Conservation (phyloP, 2,888 invertebrate genomes). For the Alsophila aescularia region DNA sequence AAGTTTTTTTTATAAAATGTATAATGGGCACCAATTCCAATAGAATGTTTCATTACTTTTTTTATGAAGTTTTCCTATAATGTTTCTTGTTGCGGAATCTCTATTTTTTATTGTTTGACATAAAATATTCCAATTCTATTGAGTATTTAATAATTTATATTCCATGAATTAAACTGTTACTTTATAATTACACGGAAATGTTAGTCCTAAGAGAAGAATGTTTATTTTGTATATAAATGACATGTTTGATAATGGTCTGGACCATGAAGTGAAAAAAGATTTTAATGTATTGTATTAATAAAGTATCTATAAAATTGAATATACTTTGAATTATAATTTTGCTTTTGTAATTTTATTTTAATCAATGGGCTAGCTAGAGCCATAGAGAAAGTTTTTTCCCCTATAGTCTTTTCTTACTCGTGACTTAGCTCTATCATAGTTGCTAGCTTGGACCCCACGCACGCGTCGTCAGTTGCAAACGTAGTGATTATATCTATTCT, state of each 20-base stretch:
- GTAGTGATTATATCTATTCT: no score
- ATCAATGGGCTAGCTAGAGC: no score
- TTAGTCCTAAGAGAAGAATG: slow-evolving; percentile 3
- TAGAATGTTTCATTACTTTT: background rate
- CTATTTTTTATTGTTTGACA: slow-evolving; percentile 3
- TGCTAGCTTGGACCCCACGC: no score
- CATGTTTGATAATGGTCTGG: background rate
- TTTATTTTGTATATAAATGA: slow-evolving; percentile 14
- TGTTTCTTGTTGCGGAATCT: slow-evolving; percentile 8
- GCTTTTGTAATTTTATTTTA: no score
- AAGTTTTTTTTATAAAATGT: background rate
- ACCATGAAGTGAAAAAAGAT: slow-evolving; percentile 12
- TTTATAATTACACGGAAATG: slow-evolving; percentile 2
- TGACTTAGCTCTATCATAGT: no score
- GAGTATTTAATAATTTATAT: slow-evolving; percentile 1
- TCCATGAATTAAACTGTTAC: slow-evolving; percentile 7
- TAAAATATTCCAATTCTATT: slow-evolving; percentile 3
- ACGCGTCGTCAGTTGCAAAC: no score
- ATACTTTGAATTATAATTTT: no score
- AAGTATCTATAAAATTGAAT: no score
- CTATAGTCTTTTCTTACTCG: no score
- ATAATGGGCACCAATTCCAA: background rate
- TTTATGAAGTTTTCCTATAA: slow-evolving; percentile 4
- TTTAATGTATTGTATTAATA: background rate
- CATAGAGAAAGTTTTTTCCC: no score